Percentiles rank a stretch among this genome's conserved stretches.
Evolutionary conservation across 2,797 vertebrate species (phyloP).

Genomic region (Scolopax rusticola): DNA sequence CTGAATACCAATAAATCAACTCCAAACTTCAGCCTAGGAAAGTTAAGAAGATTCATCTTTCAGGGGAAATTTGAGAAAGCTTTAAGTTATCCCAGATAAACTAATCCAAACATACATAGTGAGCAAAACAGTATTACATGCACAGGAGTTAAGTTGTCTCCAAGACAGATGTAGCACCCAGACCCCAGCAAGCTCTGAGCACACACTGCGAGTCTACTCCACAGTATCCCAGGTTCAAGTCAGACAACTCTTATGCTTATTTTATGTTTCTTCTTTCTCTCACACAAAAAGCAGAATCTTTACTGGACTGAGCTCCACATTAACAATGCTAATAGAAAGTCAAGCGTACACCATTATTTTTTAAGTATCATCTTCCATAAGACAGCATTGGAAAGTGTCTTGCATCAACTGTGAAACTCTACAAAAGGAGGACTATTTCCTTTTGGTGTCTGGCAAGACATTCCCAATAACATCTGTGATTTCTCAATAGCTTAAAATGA

Average conservation of each 20-base stretch:
- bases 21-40: background rate
- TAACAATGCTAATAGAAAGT: background rate
- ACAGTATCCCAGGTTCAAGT: background rate
- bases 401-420: background rate
- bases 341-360: background rate
- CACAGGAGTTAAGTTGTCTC: background rate
- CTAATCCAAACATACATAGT: background rate
- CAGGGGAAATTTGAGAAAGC: background rate
- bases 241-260: background rate
- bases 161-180: accelerated
- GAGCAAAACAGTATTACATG: background rate
- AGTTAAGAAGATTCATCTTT: background rate
- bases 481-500: conserved; percentile 4
- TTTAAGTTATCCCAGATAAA: background rate
- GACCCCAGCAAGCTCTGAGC: background rate
- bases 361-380: background rate
- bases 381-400: background rate
- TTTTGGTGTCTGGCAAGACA: background rate
- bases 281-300: background rate
- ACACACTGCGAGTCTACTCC: background rate
- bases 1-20: background rate
- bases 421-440: background rate
- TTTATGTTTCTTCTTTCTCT: background rate
- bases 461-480: background rate
- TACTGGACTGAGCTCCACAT: background rate